phyloP scores from a whole-genome alignment of 1,140 invertebrate genomes.

The Megalopta genalis region DNA sequence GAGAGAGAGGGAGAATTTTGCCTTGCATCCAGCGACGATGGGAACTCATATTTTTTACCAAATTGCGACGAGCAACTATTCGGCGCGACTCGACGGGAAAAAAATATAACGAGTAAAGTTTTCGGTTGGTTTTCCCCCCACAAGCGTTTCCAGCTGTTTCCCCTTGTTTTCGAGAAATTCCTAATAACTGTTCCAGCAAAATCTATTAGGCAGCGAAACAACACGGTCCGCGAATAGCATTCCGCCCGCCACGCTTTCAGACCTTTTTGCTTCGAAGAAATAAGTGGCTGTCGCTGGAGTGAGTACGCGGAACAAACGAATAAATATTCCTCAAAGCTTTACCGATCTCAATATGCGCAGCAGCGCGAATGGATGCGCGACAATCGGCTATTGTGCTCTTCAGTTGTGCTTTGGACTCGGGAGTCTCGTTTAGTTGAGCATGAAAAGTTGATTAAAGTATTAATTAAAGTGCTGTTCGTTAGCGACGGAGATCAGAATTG shows the following conservation, averaged over 20 bases:
- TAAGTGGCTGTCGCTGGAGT: too few species aligned
- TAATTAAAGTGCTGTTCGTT: too few species aligned
- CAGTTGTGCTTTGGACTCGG: too few species aligned
- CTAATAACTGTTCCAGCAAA: neutral
- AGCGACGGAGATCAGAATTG: too few species aligned
- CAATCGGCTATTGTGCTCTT: too few species aligned
- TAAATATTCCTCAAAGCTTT: too few species aligned
- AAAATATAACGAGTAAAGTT: slow-evolving; percentile 33
- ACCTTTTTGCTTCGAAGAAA: neutral
- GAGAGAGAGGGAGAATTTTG: neutral
- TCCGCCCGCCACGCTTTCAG: neutral
- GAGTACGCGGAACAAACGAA: too few species aligned
- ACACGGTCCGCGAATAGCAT: neutral
- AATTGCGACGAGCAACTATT: slow-evolving; percentile 1
- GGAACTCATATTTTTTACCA: slow-evolving; percentile 14
- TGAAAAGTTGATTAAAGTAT: too few species aligned
- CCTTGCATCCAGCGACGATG: neutral
- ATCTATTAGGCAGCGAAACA: neutral
- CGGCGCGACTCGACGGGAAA: neutral
- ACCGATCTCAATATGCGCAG: too few species aligned
- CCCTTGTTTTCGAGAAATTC: neutral
- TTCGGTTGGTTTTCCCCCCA: neutral
- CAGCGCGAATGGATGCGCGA: too few species aligned
- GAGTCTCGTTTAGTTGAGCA: too few species aligned
- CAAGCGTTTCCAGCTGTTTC: neutral